phyloP scores from a whole-genome alignment of 2,888 invertebrate genomes.

The Andrena trimmerana region DNA sequence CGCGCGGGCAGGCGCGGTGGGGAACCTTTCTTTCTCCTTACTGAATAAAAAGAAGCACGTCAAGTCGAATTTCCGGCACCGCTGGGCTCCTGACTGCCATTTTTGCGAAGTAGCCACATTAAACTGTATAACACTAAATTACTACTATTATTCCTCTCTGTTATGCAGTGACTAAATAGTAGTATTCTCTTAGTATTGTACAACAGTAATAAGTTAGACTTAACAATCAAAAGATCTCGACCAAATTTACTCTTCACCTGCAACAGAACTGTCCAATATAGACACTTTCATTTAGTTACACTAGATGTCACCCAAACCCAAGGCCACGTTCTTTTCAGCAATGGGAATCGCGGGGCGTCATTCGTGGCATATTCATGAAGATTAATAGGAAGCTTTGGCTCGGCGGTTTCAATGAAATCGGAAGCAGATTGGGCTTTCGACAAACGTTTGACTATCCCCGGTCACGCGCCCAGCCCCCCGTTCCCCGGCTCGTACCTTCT shows the following conservation, averaged over 20 bases:
- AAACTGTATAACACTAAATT: no score
- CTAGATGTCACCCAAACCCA: no score
- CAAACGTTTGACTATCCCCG: conserved; percentile 70
- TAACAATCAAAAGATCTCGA: no score
- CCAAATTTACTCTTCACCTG: no score
- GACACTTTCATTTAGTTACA: no score
- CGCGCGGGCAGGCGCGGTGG: conserved; percentile 17
- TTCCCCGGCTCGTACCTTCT: conserved; percentile 68
- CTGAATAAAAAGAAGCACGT: conserved; percentile 29
- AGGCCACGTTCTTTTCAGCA: background rate
- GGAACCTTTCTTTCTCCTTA: conserved; percentile 19
- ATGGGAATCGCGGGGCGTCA: background rate
- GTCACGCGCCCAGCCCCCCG: conserved; percentile 69
- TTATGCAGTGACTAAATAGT: no score
- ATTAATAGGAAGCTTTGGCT: conserved; percentile 26
- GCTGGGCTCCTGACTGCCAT: conserved; percentile 15
- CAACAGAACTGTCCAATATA: no score
- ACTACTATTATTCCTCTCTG: no score
- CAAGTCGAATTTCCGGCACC: conserved; percentile 39
- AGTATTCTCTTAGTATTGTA: no score
- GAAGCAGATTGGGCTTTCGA: conserved; percentile 73
- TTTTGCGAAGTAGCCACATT: conserved; percentile 54
- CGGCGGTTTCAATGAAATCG: conserved; percentile 53
- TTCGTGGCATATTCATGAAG: conserved; percentile 23
- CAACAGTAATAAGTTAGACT: no score